Conservation (phyloP, 2,888 invertebrate genomes). For the Miltochrista miniata region DNA sequence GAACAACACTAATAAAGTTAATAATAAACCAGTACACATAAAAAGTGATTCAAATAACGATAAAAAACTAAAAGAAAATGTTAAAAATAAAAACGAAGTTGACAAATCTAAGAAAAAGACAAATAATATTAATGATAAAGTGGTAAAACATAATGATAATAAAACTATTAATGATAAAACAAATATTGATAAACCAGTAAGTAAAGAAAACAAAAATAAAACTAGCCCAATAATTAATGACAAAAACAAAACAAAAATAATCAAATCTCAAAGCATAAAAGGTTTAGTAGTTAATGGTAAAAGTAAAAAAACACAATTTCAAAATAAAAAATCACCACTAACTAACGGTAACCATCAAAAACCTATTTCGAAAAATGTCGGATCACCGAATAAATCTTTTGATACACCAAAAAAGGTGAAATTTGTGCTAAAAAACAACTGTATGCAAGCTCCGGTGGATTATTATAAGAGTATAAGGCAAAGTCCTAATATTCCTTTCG, state of each 20-base stretch:
- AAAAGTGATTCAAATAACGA: slow-evolving; percentile 12
- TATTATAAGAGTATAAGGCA: slow-evolving; percentile 87
- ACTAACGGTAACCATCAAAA: slow-evolving; percentile 63
- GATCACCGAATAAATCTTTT: slow-evolving; percentile 26
- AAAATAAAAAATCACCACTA: slow-evolving; percentile 43
- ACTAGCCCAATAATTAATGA: slow-evolving; percentile 10
- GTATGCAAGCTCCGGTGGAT: slow-evolving; percentile 88
- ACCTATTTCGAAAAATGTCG: slow-evolving; percentile 25
- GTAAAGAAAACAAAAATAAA: slow-evolving; percentile 16
- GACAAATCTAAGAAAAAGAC: not conserved
- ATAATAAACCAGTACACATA: not conserved
- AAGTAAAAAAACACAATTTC: slow-evolving; percentile 6
- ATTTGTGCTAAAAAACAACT: slow-evolving; percentile 88
- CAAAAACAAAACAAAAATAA: slow-evolving; percentile 4
- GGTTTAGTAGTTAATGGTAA: slow-evolving; percentile 8
- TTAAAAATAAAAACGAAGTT: slow-evolving; percentile 1
- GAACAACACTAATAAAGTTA: slow-evolving; percentile 25
- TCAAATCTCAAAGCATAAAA: slow-evolving; percentile 1
- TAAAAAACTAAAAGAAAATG: too few relatives aligned
- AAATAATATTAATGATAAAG: too few relatives aligned
- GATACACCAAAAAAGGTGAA: slow-evolving; percentile 86
- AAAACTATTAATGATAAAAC: not conserved
- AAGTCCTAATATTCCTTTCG: slow-evolving; percentile 90
- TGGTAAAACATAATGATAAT: too few relatives aligned
- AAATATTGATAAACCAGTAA: slow-evolving; percentile 7